Percentiles rank a stretch among this genome's conserved stretches.
Conservation (phyloP, 2,888 invertebrate genomes). For the Cetonia aurata region DNA sequence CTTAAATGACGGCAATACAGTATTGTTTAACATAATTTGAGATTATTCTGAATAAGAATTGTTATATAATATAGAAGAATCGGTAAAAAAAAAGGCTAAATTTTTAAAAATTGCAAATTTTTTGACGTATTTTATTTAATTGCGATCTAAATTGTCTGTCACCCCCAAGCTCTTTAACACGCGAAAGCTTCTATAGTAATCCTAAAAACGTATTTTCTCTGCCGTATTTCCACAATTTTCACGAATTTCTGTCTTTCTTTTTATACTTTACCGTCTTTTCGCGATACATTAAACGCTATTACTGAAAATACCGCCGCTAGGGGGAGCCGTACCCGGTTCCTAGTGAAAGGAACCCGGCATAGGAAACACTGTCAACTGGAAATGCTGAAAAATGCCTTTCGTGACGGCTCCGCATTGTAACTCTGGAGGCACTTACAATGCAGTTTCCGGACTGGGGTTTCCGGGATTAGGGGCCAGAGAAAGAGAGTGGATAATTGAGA, state of each 20-base stretch:
- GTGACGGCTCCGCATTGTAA: constrained; percentile 50
- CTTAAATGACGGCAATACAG: too few species aligned
- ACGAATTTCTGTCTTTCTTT: neutral
- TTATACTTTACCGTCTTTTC: neutral
- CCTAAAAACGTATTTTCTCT: constrained; percentile 38
- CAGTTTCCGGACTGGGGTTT: constrained; percentile 60
- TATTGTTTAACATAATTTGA: too few species aligned
- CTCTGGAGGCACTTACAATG: constrained; percentile 56
- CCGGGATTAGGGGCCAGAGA: constrained; percentile 60
- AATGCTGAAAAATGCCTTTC: constrained; percentile 60
- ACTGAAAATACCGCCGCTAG: constrained; percentile 23
- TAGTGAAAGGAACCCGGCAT: neutral
- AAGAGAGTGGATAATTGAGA: constrained; percentile 64
- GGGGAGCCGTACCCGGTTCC: constrained; percentile 38
- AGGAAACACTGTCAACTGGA: constrained; percentile 7
- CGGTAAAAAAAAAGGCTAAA: too few species aligned
- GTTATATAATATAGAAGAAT: too few species aligned
- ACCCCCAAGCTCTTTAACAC: too few species aligned
- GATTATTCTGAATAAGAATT: too few species aligned
- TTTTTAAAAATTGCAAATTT: too few species aligned
- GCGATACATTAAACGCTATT: constrained; percentile 37
- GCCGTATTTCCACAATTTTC: constrained; percentile 50
- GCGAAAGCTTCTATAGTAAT: too few species aligned
- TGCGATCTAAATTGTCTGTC: too few species aligned
- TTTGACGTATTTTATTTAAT: too few species aligned